These are phyloP conservation scores for Dolichoris vasculosae DNA, from an alignment of 1,140 invertebrate genomes.

Conservation along the genomic window DNA sequence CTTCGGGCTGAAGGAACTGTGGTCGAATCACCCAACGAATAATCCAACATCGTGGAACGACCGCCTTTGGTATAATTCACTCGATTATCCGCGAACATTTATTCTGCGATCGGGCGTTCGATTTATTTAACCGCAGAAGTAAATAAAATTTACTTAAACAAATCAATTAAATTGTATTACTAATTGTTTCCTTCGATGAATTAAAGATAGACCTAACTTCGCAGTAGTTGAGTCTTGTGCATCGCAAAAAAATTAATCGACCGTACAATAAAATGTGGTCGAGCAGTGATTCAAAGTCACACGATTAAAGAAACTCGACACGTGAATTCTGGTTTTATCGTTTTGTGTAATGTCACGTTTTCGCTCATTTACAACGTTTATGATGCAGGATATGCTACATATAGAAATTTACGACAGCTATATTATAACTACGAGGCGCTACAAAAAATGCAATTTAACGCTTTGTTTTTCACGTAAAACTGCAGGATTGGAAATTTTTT, in stretches of 20 bases:
- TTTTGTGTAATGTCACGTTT: neutral
- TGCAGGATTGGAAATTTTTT: too few species aligned
- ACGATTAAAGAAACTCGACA: neutral
- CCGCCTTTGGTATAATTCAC: too few species aligned
- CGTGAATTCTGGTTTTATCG: neutral
- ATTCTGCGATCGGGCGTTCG: too few species aligned
- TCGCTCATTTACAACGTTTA: neutral
- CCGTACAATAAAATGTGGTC: neutral
- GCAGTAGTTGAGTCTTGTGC: neutral
- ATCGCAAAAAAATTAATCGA: neutral
- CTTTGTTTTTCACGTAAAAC: neutral
- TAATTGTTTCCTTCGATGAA: neutral
- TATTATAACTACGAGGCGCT: neutral
- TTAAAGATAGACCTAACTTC: neutral
- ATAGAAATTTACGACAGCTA: neutral
- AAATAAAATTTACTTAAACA: too few species aligned
- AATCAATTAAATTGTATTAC: too few species aligned
- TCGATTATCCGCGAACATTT: too few species aligned
- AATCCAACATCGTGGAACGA: too few species aligned
- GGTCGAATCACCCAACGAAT: too few species aligned
- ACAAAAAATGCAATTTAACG: neutral
- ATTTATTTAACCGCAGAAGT: too few species aligned
- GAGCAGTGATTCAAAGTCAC: neutral
- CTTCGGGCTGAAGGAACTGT: too few species aligned
- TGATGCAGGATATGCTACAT: neutral